A percentile compares a stretch with the other conserved stretches of the same genome.
Evolutionary conservation across 1,140 invertebrate genomes (phyloP).

Genomic region (Drosophila obscura): DNA sequence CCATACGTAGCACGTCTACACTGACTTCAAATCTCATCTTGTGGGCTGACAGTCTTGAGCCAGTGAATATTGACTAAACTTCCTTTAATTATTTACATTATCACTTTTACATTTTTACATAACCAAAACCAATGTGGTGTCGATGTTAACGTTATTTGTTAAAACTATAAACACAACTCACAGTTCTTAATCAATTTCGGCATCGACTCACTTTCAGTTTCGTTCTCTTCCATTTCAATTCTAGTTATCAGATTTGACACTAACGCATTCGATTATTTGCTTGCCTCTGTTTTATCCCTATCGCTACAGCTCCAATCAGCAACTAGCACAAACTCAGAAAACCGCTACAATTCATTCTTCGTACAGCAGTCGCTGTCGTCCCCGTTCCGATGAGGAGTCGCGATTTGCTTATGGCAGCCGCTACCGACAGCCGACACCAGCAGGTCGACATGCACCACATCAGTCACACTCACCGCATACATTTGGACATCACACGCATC

Average conservation of each 20-base stretch:
- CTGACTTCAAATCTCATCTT: slow-evolving; percentile 6
- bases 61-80: slow-evolving; percentile 28
- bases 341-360: slow-evolving; percentile 84
- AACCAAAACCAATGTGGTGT: slow-evolving; percentile 28
- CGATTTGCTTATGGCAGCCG: slow-evolving; percentile 90
- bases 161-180: neutral
- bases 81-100: slow-evolving; percentile 21
- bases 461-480: slow-evolving; percentile 84
- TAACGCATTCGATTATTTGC: slow-evolving; percentile 27
- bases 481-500: slow-evolving; percentile 83
- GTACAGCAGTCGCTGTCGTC: slow-evolving; percentile 85
- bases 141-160: neutral
- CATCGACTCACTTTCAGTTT: slow-evolving; percentile 11
- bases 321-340: slow-evolving; percentile 84
- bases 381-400: slow-evolving; percentile 86
- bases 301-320: slow-evolving; percentile 80
- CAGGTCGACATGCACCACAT: slow-evolving; percentile 85
- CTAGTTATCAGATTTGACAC: slow-evolving; percentile 17
- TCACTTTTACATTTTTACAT: slow-evolving; percentile 23
- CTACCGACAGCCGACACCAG: slow-evolving; percentile 88
- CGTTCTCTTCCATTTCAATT: neutral
- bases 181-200: slow-evolving; percentile 12
- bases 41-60: slow-evolving; percentile 10
- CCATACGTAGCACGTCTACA: slow-evolving; percentile 45
- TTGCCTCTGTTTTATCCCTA: slow-evolving; percentile 37